Base-by-base conservation (phyloP, 2,888 invertebrate species). In the Masnerella sp. region DNA sequence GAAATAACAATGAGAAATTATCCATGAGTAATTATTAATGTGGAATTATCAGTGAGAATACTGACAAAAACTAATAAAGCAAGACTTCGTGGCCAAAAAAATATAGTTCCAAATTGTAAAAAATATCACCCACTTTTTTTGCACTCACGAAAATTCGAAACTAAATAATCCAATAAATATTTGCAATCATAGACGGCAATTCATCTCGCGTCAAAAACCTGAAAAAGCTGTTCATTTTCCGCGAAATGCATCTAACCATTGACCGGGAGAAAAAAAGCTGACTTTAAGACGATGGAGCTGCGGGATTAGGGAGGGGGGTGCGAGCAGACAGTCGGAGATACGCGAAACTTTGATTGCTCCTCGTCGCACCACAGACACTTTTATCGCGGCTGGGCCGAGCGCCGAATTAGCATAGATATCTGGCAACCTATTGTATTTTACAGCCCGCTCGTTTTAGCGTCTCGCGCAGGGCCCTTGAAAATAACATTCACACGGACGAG, bases 381-480 rank as follows among this genome's bases (percentile, higher is more conserved):
- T 74, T 79, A 79, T 80, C 79, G 78, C 75, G 78, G 75, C 76
- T 79, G 74, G 78, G 75, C 75, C 73, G 75, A 77, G 79, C 75
- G 68, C 62, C 54, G 64, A 77, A 80, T 80, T 80, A 79, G 77
- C 80, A 80, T 80, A 79, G 79, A 77, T 79, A 80, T 76, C 77
- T 74, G 74, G 75, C 74, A 68, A 68, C 68, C 74, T 71, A 74
- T 76, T 76, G 70, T 75, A 77, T 77, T 70, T 76, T 74, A 73
- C 74, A 70, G 67, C 74, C 67, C 52, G 70, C 67, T 64, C 64
- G 69, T 75, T 73, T 75, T 61, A 65, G 52, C 54, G 59, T 65
- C 65, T 68, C 49, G 59, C 62, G 58, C 59, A 58, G 45, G 45
- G 64, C 59, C 68, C 56, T 68, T 62, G 62, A 65, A 69, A 67